These are phyloP conservation scores for Chaenocephalus aceratus DNA, from an alignment of 2,113 vertebrate species.

Conservation along the genomic window DNA sequence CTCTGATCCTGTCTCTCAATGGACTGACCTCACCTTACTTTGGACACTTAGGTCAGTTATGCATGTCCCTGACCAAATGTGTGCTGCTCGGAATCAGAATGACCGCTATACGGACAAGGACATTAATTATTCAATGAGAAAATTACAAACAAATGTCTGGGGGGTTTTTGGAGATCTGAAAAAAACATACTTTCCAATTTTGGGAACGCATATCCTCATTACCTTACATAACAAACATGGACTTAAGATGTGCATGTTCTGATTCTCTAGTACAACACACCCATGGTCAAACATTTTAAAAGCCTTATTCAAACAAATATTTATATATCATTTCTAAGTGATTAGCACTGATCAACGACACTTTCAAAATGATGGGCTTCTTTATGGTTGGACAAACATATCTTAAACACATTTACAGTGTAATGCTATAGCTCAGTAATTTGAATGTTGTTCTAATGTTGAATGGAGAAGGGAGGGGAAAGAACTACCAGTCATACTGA, in stretches of 20 bases:
- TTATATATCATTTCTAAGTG: background rate
- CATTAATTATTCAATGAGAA: conserved; percentile 29
- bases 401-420: background rate
- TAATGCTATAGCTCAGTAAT: too few relatives aligned
- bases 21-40: conserved; percentile 64
- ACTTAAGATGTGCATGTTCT: background rate
- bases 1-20: conserved; percentile 61
- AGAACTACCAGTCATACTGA: conserved; percentile 24
- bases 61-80: conserved; percentile 63
- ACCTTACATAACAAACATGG: background rate
- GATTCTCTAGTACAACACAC: background rate
- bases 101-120: conserved; percentile 43
- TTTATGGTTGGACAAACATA: background rate
- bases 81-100: conserved; percentile 46
- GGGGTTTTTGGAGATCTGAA: background rate
- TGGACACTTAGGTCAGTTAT: conserved; percentile 63
- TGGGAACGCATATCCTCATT: background rate
- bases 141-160: conserved; percentile 6
- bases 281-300: too few relatives aligned
- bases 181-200: conserved; percentile 10
- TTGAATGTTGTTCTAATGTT: background rate
- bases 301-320: too few relatives aligned
- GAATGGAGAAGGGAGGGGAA: background rate
- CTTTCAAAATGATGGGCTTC: background rate
- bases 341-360: conserved; percentile 18